Percentiles rank a stretch among this genome's conserved stretches.
These are phyloP conservation scores for Lysiphlebus fabarum DNA, from an alignment of 1,140 invertebrate genomes.

Conservation along the genomic window DNA sequence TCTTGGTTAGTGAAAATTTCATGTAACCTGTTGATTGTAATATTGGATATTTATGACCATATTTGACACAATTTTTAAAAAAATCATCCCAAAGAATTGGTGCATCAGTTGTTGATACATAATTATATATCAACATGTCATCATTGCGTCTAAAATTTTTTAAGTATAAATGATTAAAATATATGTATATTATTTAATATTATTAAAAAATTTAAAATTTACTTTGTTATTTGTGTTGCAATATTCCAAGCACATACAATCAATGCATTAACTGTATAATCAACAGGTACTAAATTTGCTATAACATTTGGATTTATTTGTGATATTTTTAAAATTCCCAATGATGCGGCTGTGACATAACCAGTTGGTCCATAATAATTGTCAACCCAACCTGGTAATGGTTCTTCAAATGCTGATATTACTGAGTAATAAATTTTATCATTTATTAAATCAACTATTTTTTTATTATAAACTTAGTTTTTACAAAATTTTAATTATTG, in stretches of 20 bases:
- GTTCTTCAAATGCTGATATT: slow-evolving; percentile 70
- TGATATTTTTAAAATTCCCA: slow-evolving; percentile 67
- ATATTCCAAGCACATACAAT: slow-evolving; percentile 72
- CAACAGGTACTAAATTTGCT: slow-evolving; percentile 76
- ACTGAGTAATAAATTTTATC: slow-evolving; percentile 54
- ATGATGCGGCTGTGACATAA: slow-evolving; percentile 54
- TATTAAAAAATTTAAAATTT: no score
- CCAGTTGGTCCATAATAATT: slow-evolving; percentile 76
- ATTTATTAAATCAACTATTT: no score
- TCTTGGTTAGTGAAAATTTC: slow-evolving; percentile 55
- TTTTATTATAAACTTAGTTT: no score
- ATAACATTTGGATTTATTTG: slow-evolving; percentile 53
- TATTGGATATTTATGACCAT: slow-evolving; percentile 56
- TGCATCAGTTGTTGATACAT: slow-evolving; percentile 65
- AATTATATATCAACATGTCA: slow-evolving; percentile 66
- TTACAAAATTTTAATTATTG: background rate
- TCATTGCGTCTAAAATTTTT: slow-evolving; percentile 41
- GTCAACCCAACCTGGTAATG: slow-evolving; percentile 72
- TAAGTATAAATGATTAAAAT: no score
- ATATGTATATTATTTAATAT: no score
- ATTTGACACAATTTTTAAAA: slow-evolving; percentile 49
- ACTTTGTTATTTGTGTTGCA: slow-evolving; percentile 41
- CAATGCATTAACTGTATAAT: slow-evolving; percentile 73
- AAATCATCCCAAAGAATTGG: slow-evolving; percentile 67
- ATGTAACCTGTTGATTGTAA: slow-evolving; percentile 60